Base-by-base conservation (phyloP, 2,888 invertebrate species). In the Sycophila texana region DNA sequence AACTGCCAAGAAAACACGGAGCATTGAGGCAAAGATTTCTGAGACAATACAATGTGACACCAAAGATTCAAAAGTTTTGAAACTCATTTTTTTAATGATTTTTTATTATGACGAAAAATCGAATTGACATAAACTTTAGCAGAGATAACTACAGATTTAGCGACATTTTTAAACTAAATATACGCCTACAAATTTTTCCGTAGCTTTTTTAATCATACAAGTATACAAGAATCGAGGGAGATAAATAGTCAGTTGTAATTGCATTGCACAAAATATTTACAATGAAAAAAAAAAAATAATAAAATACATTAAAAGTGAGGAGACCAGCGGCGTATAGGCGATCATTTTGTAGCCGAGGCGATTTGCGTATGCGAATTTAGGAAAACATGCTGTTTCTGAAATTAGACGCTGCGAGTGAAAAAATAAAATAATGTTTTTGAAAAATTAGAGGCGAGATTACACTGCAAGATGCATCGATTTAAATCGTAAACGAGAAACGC, bases 191-290 rank as follows among this genome's bases (percentile, higher is more conserved):
- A 65, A 57, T 71, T 51, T 71, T 71, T 63, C 47, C 39, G 55
- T 26, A 55, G 47, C 53, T 22, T 71, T 76, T 65, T 60, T n/a
- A 58, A 47, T 72, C n/a, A 30, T 51, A 66, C n/a, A 51, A 72
- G 30, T 20, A 66, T 20, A 49, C 13, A 60, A 65, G 16, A 68
- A 22, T 13, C 22, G 16, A 26, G 16, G 22, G 26, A 63, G 39
- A 39, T 10, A 39, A 73, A 73, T 61, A 66, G 74, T 74, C 74
- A 30, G 47, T 70, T 74, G 47, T 66, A 67, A 66, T 75, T 49
- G 58, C 74, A 66, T 10, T 75, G 75, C 75, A 72, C 75, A 79
- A 79, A 75, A 58, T 75, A 71, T 20, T 74, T 58, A 60, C 67
- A 74, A 61, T 51, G 61, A 79, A 47, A 65, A 61, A 71, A 16